These are phyloP conservation scores for Dreissena rostriformis DNA, from an alignment of 1,140 invertebrate species.

Conservation along the genomic window DNA sequence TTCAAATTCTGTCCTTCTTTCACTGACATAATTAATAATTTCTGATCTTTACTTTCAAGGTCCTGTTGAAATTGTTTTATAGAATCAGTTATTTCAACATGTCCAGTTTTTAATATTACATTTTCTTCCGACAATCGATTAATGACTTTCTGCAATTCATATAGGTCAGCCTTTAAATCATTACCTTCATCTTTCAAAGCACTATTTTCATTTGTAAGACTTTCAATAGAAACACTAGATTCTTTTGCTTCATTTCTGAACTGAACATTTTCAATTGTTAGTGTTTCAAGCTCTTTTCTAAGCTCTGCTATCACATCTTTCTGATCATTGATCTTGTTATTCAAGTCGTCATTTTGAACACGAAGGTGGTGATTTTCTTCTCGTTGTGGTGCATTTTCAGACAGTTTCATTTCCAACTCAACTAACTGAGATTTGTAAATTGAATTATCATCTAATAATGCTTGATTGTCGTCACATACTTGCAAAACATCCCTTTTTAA, in stretches of 20 bases:
- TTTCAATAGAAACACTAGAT: not conserved
- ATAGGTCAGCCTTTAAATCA: not conserved
- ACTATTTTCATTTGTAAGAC: constrained; percentile 13
- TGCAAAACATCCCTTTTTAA: constrained; percentile 13
- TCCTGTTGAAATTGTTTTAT: too few species aligned
- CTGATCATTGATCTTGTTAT: constrained; percentile 69
- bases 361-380: constrained; percentile 61
- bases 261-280: constrained; percentile 45
- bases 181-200: constrained; percentile 5
- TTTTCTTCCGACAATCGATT: too few species aligned
- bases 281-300: constrained; percentile 57
- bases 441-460: constrained; percentile 43
- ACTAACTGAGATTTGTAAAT: constrained; percentile 39
- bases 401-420: constrained; percentile 32
- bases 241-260: constrained; percentile 11
- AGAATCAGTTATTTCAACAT: too few species aligned
- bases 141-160: too few species aligned
- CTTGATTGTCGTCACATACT: not conserved
- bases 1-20: too few species aligned
- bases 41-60: too few species aligned
- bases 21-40: too few species aligned
- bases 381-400: constrained; percentile 45
- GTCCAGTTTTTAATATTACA: too few species aligned
- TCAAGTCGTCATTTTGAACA: constrained; percentile 66
- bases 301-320: constrained; percentile 62